Conservation (phyloP, 2,888 invertebrate species). For the Parnassius smintheus region DNA sequence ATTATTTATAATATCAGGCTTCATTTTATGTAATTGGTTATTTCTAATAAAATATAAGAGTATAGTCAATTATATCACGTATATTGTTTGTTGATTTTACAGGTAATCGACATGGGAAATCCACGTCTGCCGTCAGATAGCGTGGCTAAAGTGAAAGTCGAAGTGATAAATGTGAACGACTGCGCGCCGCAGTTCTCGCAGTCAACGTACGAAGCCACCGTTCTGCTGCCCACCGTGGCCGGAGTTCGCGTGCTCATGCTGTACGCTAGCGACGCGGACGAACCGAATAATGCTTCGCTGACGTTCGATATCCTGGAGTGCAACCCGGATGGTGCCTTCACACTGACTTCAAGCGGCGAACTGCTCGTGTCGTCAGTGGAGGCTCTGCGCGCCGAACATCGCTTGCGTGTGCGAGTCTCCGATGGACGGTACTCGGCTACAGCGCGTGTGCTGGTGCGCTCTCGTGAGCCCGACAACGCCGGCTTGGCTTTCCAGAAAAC, state of each 20-base stretch:
- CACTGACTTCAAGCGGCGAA: conserved; percentile 80
- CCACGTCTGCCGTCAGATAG: conserved; percentile 90
- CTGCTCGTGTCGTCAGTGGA: conserved; percentile 68
- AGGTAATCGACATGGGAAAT: conserved; percentile 90
- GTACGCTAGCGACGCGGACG: conserved; percentile 89
- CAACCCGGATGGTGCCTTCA: conserved; percentile 87
- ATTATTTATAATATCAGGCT: too few relatives aligned
- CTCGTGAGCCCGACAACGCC: conserved; percentile 69
- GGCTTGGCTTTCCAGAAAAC: conserved; percentile 91
- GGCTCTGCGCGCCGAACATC: conserved; percentile 67
- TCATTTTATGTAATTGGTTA: too few relatives aligned
- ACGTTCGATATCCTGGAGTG: conserved; percentile 92
- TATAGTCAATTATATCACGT: too few relatives aligned
- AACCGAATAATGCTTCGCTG: conserved; percentile 77
- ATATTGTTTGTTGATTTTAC: neutral
- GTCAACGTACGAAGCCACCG: conserved; percentile 86
- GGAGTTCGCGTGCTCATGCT: conserved; percentile 87
- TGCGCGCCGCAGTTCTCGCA: conserved; percentile 91
- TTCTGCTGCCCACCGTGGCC: conserved; percentile 90
- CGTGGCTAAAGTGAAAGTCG: conserved; percentile 89
- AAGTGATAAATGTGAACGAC: conserved; percentile 92
- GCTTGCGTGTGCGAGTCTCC: conserved; percentile 89
- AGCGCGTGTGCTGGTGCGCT: conserved; percentile 66
- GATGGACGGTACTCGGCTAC: conserved; percentile 91
- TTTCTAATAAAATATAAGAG: too few relatives aligned